A percentile compares a stretch with the other conserved stretches of the same genome.
These are phyloP conservation scores for Pimephales promelas DNA, from an alignment of 2,113 vertebrate species.

Conservation along the genomic window DNA sequence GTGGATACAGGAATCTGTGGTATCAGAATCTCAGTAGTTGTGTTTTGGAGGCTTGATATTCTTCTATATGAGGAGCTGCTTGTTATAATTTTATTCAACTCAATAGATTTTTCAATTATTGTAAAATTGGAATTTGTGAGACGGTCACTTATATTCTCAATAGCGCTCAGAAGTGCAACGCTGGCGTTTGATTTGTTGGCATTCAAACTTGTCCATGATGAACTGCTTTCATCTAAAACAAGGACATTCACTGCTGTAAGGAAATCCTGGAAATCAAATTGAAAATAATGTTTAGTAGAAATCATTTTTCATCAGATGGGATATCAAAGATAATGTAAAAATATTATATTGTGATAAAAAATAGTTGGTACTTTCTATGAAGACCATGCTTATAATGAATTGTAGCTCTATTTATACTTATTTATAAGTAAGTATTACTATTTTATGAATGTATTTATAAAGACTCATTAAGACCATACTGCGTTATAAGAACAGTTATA, in stretches of 20 bases:
- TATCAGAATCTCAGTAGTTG: constrained; percentile 67
- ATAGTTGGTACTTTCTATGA: too few species aligned
- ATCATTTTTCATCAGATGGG: not conserved
- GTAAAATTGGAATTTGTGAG: not conserved
- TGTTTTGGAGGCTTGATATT: constrained; percentile 50
- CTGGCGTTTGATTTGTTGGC: constrained; percentile 50
- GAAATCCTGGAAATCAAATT: constrained; percentile 64
- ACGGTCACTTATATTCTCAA: constrained; percentile 72
- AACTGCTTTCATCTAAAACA: constrained; percentile 26
- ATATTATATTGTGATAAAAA: not conserved
- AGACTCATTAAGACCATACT: too few species aligned
- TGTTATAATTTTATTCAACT: constrained; percentile 54
- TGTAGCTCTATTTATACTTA: too few species aligned
- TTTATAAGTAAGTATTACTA: too few species aligned
- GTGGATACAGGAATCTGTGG: constrained; percentile 35
- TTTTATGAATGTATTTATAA: too few species aligned
- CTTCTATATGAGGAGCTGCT: constrained; percentile 28
- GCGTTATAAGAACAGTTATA: too few species aligned
- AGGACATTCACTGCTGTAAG: constrained; percentile 65
- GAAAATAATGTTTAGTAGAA: not conserved
- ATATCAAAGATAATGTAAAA: not conserved
- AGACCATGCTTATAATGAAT: too few species aligned
- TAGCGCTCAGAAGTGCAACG: constrained; percentile 70
- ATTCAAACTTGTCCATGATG: constrained; percentile 64
- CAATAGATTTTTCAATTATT: constrained; percentile 46